Conservation (phyloP, 2,113 vertebrate species). For the Maccullochella peelii region DNA sequence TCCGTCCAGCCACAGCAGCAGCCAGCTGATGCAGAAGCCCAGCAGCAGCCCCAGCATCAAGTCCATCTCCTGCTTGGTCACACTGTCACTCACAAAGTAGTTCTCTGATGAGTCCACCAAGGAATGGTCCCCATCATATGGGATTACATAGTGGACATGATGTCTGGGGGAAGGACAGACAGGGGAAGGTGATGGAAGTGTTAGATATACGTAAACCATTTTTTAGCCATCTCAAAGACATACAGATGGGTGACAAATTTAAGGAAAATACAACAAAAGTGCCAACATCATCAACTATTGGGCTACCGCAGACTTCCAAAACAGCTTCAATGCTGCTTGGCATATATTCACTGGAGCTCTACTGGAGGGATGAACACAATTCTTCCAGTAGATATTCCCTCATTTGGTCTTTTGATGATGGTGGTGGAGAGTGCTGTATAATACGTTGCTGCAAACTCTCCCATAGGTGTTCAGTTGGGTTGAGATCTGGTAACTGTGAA, state of each 20-base stretch:
- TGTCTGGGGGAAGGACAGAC: slow-evolving; percentile 85
- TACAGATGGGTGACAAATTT: background rate
- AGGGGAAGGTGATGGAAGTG: slow-evolving; percentile 7
- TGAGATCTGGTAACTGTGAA: background rate
- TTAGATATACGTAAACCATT: slow-evolving; percentile 17
- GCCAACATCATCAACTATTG: background rate
- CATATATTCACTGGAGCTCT: background rate
- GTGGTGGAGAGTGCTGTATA: background rate
- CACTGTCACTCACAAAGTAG: slow-evolving; percentile 99
- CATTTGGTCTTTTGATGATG: slow-evolving; percentile 1
- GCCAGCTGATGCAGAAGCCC: slow-evolving; percentile 99
- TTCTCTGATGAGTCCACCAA: slow-evolving; percentile 99
- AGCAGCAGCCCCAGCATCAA: slow-evolving; percentile 98
- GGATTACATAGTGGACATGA: slow-evolving; percentile 98
- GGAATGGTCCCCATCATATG: slow-evolving; percentile 97
- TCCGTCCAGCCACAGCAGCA: slow-evolving; percentile 98
- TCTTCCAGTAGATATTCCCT: background rate
- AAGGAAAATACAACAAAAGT: background rate
- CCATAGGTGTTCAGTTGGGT: background rate
- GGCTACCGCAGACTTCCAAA: background rate
- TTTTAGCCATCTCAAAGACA: background rate
- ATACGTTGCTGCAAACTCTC: background rate
- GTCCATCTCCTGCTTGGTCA: slow-evolving; percentile 99
- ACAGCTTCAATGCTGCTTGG: background rate
- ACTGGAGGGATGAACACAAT: background rate